phyloP scores from a whole-genome alignment of 2,797 vertebrate species.

The Chaenodraco wilsoni region DNA sequence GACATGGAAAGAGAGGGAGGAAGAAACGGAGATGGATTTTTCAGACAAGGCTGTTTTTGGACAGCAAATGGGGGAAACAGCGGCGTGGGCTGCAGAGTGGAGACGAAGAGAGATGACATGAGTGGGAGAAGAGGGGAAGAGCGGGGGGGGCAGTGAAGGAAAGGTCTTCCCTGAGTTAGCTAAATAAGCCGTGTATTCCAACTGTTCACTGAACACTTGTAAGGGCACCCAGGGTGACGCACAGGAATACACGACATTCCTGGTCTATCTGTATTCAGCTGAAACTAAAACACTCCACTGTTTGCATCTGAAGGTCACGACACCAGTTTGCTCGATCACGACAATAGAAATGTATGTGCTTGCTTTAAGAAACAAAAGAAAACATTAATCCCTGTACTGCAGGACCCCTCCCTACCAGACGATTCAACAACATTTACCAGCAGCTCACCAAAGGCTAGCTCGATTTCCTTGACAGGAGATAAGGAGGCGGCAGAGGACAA shows the following conservation, averaged over 20 bases:
- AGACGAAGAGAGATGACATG: constrained; percentile 66
- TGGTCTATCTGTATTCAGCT: constrained; percentile 19
- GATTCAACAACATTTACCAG: constrained; percentile 35
- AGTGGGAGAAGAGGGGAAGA: constrained; percentile 42
- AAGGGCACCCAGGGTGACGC: constrained; percentile 43
- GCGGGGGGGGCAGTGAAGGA: constrained; percentile 34
- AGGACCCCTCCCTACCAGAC: constrained; percentile 25
- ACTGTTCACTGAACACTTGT: constrained; percentile 65
- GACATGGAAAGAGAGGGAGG: constrained; percentile 65
- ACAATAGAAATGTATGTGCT: constrained; percentile 44
- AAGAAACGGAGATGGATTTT: constrained; percentile 72
- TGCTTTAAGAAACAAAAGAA: constrained; percentile 49
- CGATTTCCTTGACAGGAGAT: constrained; percentile 61
- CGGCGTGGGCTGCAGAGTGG: constrained; percentile 68
- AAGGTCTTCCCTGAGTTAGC: constrained; percentile 70
- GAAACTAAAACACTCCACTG: constrained; percentile 22
- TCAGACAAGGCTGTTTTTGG: constrained; percentile 81
- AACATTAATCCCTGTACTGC: constrained; percentile 45
- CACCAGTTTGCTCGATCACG: not conserved
- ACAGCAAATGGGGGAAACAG: constrained; percentile 65
- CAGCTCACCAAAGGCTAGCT: constrained; percentile 47
- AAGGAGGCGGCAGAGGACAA: constrained; percentile 65
- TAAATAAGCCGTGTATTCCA: constrained; percentile 74
- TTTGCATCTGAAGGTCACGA: constrained; percentile 27
- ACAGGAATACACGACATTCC: constrained; percentile 47